Evolutionary conservation across 2,888 invertebrate species (phyloP), one percentile per base, ranked within the genome.

Genomic region (Nephrotoma appendiculata): DNA sequence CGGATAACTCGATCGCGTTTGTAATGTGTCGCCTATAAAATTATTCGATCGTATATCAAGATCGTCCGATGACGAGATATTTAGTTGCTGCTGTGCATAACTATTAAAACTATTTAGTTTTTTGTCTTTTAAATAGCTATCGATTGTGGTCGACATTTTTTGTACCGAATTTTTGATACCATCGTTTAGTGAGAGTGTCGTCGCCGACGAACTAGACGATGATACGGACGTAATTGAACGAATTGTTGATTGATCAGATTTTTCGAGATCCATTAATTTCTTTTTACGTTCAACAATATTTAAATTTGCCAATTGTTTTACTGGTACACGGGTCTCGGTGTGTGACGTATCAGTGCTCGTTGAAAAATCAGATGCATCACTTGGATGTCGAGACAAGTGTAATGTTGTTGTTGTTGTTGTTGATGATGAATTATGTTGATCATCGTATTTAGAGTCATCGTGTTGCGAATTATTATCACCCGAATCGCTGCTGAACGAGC

Each of bases 241-340:
- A 7, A 84, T 41, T 84, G 84, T 84, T 19, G 84, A 84, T 71
- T 71, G 71, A 84, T 84, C 86, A 15, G n/a, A 87, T 12, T 86
- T 86, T 41, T 88, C 88, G 42, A 86, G 57, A 41, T 86, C 87
- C 42, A 57, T 86, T 31, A 88, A 41, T 87, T 88, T 87, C 87
- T 90, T 90, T 48, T 90, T 90, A 2, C 90, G 89, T 85, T 91
- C 91, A 87, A 90, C 90, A 52, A 90, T 90, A 88, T 90, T 91
- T 86, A 86, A 9, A 84, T 88, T 9, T 87, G 87, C 93, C 92
- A 89, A 93, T 93, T 87, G 93, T 92, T 89, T 93, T 93, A 88
- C 92, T 92, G 90, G 94, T 94, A 91, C 94, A 95, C 88, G 85
- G 3, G n/a, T 19, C 6, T 44, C 44, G 31, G 71, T 71, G 71